Evolutionary conservation across 1,140 invertebrate genomes (phyloP).

Genomic region (Delia radicum): DNA sequence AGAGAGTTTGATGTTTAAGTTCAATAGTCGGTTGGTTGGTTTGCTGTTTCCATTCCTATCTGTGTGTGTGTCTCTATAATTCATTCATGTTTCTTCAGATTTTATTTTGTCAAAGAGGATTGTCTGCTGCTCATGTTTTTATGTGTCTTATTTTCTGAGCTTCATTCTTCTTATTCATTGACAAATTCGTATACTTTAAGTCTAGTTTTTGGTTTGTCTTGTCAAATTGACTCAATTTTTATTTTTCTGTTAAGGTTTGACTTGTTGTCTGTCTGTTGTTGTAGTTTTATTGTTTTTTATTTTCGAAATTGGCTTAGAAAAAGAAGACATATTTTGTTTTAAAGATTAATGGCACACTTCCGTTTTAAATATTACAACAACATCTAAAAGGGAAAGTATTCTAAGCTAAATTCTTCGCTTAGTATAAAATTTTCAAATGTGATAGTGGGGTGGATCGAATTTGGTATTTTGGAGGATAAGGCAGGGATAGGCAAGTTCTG

Average conservation of each 20-base stretch:
- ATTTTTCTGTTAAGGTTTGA: not conserved
- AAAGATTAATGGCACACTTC: slow-evolving; percentile 17
- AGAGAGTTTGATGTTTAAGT: not conserved
- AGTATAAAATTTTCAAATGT: no score
- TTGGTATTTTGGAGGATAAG: no score
- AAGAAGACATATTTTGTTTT: not conserved
- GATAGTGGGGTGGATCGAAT: no score
- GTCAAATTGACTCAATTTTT: not conserved
- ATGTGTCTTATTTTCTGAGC: not conserved
- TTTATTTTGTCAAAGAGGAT: slow-evolving; percentile 10
- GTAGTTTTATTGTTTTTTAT: not conserved
- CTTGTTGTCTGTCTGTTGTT: not conserved
- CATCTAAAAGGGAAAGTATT: no score
- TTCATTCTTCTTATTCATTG: not conserved
- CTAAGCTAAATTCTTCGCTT: no score
- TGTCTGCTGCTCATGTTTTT: not conserved
- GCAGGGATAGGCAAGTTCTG: no score
- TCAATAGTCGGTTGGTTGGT: no score
- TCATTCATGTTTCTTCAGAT: not conserved
- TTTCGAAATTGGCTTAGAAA: not conserved
- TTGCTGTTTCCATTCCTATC: not conserved
- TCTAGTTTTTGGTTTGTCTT: not conserved
- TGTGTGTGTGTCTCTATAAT: not conserved
- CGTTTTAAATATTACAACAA: not conserved
- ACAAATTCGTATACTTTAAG: slow-evolving; percentile 2